phyloP scores from a whole-genome alignment of 2,888 invertebrate genomes.

The Microplitis deprimator region DNA sequence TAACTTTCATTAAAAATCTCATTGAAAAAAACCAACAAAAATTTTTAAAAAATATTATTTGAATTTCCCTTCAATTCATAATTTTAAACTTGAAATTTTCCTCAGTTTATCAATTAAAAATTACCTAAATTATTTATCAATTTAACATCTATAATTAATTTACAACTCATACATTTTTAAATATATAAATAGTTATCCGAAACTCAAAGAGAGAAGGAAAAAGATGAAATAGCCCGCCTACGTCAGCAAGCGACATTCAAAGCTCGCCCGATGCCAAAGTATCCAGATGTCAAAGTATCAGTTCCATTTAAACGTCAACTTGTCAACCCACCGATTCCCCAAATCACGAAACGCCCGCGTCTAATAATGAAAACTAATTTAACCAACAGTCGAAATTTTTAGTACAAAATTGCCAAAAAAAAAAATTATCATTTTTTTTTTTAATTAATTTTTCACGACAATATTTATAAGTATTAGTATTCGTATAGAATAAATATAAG shows the following conservation, averaged over 20 bases:
- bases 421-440: background rate
- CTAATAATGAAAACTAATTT: background rate
- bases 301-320: slow-evolving; percentile 52
- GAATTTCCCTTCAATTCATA: no score
- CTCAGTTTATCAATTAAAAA: background rate
- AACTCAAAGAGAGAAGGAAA: background rate
- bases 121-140: background rate
- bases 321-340: slow-evolving; percentile 48
- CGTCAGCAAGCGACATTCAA: slow-evolving; percentile 52
- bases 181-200: background rate
- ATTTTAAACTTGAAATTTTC: no score
- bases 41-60: no score
- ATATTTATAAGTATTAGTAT: no score
- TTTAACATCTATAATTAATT: background rate
- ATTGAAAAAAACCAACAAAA: no score
- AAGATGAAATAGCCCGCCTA: slow-evolving; percentile 45
- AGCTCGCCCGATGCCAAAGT: slow-evolving; percentile 53
- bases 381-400: no score
- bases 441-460: background rate
- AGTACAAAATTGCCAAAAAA: background rate
- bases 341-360: slow-evolving; percentile 53
- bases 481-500: background rate
- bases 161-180: no score
- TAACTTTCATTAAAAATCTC: no score
- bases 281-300: slow-evolving; percentile 42